Evolutionary conservation across 2,797 vertebrate genomes (phyloP).

Genomic region (Notolabrus celidotus): DNA sequence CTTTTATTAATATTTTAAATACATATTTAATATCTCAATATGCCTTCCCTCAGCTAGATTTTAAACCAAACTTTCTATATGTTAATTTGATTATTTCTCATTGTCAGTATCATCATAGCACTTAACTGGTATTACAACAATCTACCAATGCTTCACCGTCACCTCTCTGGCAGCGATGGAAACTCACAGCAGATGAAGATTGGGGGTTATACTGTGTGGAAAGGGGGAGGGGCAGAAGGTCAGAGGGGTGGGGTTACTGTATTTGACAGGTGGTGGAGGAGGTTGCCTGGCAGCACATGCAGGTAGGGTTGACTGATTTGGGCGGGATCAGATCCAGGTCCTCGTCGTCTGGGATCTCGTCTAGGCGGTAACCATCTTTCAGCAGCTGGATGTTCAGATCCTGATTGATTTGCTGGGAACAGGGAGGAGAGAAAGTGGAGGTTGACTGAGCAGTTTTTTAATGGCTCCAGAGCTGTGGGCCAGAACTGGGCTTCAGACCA

Average conservation of each 20-base stretch:
- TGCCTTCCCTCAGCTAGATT: constrained; percentile 41
- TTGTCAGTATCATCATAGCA: constrained; percentile 69
- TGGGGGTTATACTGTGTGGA: constrained; percentile 57
- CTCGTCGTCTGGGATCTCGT: constrained; percentile 96
- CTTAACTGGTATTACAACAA: constrained; percentile 63
- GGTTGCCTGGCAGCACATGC: constrained; percentile 98
- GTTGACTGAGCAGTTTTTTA: background rate
- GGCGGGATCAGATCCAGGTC: constrained; percentile 97
- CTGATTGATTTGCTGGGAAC: constrained; percentile 96
- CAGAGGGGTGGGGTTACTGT: constrained; percentile 86
- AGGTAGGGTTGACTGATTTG: constrained; percentile 96
- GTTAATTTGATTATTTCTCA: constrained; percentile 68
- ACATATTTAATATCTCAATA: constrained; percentile 51
- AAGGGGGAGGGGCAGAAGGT: constrained; percentile 14
- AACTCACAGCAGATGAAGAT: constrained; percentile 76
- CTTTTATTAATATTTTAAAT: constrained; percentile 81
- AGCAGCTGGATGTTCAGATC: constrained; percentile 98
- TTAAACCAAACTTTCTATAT: constrained; percentile 52
- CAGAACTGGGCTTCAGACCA: background rate
- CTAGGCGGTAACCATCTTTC: constrained; percentile 97
- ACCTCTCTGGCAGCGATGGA: constrained; percentile 61
- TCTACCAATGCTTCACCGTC: constrained; percentile 67
- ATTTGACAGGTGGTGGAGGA: constrained; percentile 97
- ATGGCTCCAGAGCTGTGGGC: accelerated
- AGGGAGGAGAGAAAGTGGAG: constrained; percentile 20